Evolutionary conservation across 1,140 invertebrate genomes (phyloP).

Genomic region (Solenopsis invicta): DNA sequence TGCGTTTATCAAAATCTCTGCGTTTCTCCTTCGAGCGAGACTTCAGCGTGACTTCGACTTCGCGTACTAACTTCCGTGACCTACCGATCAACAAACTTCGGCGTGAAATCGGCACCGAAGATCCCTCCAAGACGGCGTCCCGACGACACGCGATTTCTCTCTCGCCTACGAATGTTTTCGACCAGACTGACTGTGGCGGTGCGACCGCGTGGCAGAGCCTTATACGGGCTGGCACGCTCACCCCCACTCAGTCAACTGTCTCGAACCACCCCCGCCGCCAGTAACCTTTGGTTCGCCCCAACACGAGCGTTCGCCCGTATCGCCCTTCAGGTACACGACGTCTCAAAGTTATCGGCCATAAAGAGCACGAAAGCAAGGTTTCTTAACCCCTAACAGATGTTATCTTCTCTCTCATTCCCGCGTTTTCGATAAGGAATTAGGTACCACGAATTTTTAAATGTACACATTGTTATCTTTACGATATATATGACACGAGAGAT

Average conservation of each 20-base stretch:
- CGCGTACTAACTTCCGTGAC: neutral
- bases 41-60: neutral
- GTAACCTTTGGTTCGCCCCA: constrained; percentile 32
- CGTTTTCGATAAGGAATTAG: neutral
- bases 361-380: constrained; percentile 4
- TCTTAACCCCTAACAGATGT: constrained; percentile 3
- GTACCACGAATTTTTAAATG: neutral
- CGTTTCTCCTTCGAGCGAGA: neutral
- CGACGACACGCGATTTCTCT: constrained; percentile 6
- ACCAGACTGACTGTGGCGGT: constrained; percentile 78
- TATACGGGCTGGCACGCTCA: constrained; percentile 81
- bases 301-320: constrained; percentile 11
- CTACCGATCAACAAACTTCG: neutral
- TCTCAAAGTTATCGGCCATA: constrained; percentile 5
- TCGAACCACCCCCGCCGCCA: constrained; percentile 27
- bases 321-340: constrained; percentile 1
- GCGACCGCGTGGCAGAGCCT: constrained; percentile 82
- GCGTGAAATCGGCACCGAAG: neutral
- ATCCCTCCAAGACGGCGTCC: neutral
- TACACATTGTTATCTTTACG: neutral
- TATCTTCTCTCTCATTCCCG: neutral
- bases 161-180: constrained; percentile 76
- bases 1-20: neutral
- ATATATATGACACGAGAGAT: neutral
- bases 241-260: constrained; percentile 71